phyloP scores from a whole-genome alignment of 2,888 invertebrate genomes.

The Ceraclea dissimilis region DNA sequence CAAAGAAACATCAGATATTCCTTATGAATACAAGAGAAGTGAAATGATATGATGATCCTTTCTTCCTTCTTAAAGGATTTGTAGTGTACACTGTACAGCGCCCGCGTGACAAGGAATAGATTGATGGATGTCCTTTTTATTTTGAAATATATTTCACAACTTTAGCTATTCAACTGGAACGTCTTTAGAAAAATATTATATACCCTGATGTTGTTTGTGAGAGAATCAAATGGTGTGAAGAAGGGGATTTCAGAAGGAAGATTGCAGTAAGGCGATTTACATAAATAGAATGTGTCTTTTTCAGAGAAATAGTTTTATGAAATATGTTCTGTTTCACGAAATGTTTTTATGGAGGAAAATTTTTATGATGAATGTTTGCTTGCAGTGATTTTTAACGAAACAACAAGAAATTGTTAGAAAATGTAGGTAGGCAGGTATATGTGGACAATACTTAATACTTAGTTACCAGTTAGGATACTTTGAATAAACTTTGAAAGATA shows the following conservation, averaged over 20 bases:
- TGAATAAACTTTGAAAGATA: too few species aligned
- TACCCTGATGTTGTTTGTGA: not conserved
- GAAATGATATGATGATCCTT: conserved; percentile 1
- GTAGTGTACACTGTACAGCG: too few species aligned
- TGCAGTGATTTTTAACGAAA: too few species aligned
- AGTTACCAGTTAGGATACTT: too few species aligned
- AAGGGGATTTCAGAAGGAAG: not conserved
- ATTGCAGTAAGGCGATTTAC: conserved; percentile 1
- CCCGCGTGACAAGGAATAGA: conserved; percentile 9
- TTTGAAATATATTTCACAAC: conserved; percentile 17
- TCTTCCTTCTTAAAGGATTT: conserved; percentile 15
- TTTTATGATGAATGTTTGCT: too few species aligned
- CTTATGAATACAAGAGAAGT: too few species aligned
- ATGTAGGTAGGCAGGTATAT: too few species aligned
- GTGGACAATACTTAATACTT: too few species aligned
- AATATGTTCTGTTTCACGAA: not conserved
- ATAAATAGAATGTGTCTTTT: not conserved
- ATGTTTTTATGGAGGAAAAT: too few species aligned
- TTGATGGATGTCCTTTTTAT: conserved; percentile 20
- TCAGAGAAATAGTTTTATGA: not conserved
- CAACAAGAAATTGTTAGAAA: too few species aligned
- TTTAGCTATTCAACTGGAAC: conserved; percentile 9
- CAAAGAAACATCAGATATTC: too few species aligned
- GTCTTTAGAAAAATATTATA: not conserved
- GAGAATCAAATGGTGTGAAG: not conserved